Base-by-base conservation (phyloP, 2,797 vertebrate species). In the Amphiprion clarkii region DNA sequence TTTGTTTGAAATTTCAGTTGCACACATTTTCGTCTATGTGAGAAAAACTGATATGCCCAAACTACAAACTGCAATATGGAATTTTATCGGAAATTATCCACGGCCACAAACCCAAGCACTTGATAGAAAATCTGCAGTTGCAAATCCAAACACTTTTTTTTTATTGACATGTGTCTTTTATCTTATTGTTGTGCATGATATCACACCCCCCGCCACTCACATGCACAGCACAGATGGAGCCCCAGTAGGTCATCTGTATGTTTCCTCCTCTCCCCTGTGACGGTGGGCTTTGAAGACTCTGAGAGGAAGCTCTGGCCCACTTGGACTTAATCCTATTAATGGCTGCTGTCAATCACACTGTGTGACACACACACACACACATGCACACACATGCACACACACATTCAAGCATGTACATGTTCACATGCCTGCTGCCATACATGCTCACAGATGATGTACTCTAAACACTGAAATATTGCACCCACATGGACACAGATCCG, bases 271-370 rank as follows among this genome's bases (percentile, higher is more conserved):
- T 87, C 82, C 69, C 78, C 58, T 67, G 84, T 70, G 76, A 81
- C 14, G 51, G 73, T 80, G 52, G 81, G 69, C 89, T 95, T 91
- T 92, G 90, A 93, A 91, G 91, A 71, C 70, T 91, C 70, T 77
- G 85, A 85, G 70, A 89, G 88, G 81, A 87, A 89, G 80, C 78
- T 71, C 74, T 86, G 87, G 82, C 90, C 92, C 87, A 91, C 85
- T 93, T 92, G 90, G 92, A 89, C 82, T 85, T 92, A 90, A 93
- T 92, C 89, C 91, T 92, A 92, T 92, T 94, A 93, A 93, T 91
- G 87, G 88, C 82, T 90, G 77, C 88, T 90, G 91, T 93, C 92
- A 92, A 83, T 93, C 89, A 90, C 61, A 68, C 69, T 64, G 70
- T 78, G 75, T 73, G 71, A 61, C 23, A 8, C 68, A 42, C 9